Percentiles rank a stretch among this genome's conserved stretches.
phyloP scores from a whole-genome alignment of 1,140 invertebrate species.

The Dreissena rostriformis region DNA sequence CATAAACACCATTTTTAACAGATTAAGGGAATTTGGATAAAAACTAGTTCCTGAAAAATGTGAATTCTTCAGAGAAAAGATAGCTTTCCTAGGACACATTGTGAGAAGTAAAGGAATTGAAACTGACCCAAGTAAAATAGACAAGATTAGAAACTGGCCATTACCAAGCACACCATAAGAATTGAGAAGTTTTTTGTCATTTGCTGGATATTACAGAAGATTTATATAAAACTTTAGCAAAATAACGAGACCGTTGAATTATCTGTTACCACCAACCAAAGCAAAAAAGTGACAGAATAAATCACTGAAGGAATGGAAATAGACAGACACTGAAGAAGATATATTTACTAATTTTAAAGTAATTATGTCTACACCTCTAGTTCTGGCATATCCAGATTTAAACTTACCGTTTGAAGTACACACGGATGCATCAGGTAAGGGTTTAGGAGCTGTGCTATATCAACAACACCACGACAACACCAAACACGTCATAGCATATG shows the following conservation, averaged over 20 bases:
- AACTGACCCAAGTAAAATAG: too few species aligned
- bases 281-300: not conserved
- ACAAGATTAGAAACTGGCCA: too few species aligned
- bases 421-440: conserved; percentile 58
- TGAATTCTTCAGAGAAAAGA: too few species aligned
- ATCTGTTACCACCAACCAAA: conserved; percentile 50
- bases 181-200: conserved; percentile 69
- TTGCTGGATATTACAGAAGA: conserved; percentile 76
- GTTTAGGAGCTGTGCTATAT: conserved; percentile 68
- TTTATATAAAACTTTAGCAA: conserved; percentile 67
- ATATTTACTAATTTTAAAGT: conserved; percentile 60
- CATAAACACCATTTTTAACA: not conserved
- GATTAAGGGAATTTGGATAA: too few species aligned
- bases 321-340: conserved; percentile 31
- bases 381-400: conserved; percentile 60
- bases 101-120: too few species aligned
- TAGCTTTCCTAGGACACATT: too few species aligned
- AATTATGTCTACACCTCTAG: conserved; percentile 45
- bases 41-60: too few species aligned
- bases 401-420: conserved; percentile 56
- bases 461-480: conserved; percentile 60
- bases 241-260: conserved; percentile 59
- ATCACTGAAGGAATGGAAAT: conserved; percentile 10
- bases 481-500: conserved; percentile 61
- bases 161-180: conserved; percentile 36